phyloP scores from a whole-genome alignment of 53 echinoderm and acorn worm species.

The Holothuria leucospilota region DNA sequence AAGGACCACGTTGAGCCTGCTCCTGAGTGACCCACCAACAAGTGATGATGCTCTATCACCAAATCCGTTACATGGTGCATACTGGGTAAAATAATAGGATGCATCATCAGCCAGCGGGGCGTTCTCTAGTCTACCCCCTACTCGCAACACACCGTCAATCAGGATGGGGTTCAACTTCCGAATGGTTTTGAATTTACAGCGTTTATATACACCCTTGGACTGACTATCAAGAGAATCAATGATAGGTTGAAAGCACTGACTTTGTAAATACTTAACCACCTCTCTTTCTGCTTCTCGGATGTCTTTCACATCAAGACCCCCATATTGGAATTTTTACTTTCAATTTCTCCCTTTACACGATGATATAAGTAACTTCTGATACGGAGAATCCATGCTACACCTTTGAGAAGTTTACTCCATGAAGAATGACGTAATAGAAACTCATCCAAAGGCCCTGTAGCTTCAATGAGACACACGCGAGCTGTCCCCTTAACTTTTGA shows the following conservation, averaged over 20 bases:
- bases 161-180: constrained; percentile 53
- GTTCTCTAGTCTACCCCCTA: constrained; percentile 62
- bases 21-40: constrained; percentile 60
- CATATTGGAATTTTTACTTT: no score
- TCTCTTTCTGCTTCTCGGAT: no score
- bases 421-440: constrained; percentile 47
- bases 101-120: constrained; percentile 53
- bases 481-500: neutral
- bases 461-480: neutral
- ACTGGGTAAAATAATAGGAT: constrained; percentile 63
- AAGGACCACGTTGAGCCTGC: constrained; percentile 66
- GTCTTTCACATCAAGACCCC: no score
- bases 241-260: neutral
- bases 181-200: constrained; percentile 16
- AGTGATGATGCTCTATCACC: constrained; percentile 62
- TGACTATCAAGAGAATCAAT: constrained; percentile 8
- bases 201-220: constrained; percentile 5
- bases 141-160: constrained; percentile 59
- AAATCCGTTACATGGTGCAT: constrained; percentile 68
- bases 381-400: constrained; percentile 53
- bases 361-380: neutral
- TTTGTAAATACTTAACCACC: no score
- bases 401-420: constrained; percentile 21
- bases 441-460: neutral
- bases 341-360: neutral